A percentile compares a stretch with the other conserved stretches of the same genome.
Conservation (phyloP, 2,797 vertebrate species). For the Rhabdophis nuchalis region DNA sequence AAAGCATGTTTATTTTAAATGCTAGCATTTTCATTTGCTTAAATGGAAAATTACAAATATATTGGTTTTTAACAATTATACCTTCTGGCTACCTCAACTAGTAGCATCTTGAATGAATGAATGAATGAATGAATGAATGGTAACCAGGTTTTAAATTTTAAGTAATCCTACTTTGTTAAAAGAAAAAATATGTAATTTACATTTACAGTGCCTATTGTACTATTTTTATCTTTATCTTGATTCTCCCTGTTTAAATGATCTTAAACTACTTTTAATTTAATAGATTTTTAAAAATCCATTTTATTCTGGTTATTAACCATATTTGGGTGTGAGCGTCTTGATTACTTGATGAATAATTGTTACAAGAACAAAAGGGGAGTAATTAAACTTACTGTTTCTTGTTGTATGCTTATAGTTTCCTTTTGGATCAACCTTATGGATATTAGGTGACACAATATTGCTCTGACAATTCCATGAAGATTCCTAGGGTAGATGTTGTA, state of each 20-base stretch:
- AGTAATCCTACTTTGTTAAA: not conserved
- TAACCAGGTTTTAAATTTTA: not conserved
- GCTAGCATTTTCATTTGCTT: not conserved
- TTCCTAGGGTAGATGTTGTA: not conserved
- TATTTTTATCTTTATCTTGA: not conserved
- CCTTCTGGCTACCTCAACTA: not conserved
- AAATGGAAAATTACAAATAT: not conserved
- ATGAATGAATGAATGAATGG: not conserved
- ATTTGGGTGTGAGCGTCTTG: not conserved
- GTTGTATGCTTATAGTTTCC: not conserved
- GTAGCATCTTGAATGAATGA: not conserved
- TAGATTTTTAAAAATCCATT: not conserved
- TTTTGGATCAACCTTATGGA: not conserved
- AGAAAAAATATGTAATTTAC: not conserved
- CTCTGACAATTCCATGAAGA: too few relatives aligned
- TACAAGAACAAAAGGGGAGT: not conserved
- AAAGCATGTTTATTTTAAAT: not conserved
- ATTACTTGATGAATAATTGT: not conserved
- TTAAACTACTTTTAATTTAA: not conserved
- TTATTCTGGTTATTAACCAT: not conserved
- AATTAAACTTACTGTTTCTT: not conserved
- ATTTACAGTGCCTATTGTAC: not conserved
- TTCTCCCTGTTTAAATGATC: not conserved
- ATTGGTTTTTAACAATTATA: not conserved
- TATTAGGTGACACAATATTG: not conserved